Evolutionary conservation across 2,888 invertebrate species (phyloP), one percentile per base, ranked within the genome.

Genomic region (Cabera pusaria): DNA sequence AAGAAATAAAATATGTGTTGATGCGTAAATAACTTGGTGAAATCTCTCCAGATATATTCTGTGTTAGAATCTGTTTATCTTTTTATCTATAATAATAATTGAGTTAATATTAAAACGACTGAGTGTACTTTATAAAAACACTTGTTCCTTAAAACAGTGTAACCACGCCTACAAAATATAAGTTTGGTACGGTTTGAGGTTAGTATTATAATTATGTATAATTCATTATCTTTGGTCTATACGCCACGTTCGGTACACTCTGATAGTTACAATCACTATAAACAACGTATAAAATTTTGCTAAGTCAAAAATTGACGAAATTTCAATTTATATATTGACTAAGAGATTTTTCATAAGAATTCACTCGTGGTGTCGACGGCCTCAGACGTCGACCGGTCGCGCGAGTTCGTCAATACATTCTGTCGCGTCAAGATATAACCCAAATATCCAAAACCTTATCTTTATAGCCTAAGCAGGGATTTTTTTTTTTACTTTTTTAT

Each of bases 281-380:
- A 84, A 86, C 77, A 83, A 87, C 71, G 83, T 87, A 86, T 86
- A 88, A 88, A 88, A 88, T 85, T 88, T 87, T 80, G 82, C 86
- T 88, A 86, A 79, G 87, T 88, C 86, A 87, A 82, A 86, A 88
- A 87, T 88, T 87, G 87, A 88, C 88, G 72, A 80, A 74, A 81
- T 84, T 85, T 79, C 75, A 83, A 81, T 82, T 72, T 32, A 70
- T 69, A 77, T 86, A 88, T 88, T 87, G 88, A 86, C 88, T 87
- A 88, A 84, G 80, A 85, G 76, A 79, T 79, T 80, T 21, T 81
- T 87, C 87, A 87, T 88, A 88, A 87, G 88, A 87, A 79, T 85
- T 76, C 83, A 84, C 84, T 72, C 80, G 78, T 78, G 79, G 80
- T 80, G 71, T 63, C 71, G 72, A 69, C 66, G 66, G 67, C 62